phyloP scores from a whole-genome alignment of 2,888 invertebrate genomes.

The Colletes collaris region DNA sequence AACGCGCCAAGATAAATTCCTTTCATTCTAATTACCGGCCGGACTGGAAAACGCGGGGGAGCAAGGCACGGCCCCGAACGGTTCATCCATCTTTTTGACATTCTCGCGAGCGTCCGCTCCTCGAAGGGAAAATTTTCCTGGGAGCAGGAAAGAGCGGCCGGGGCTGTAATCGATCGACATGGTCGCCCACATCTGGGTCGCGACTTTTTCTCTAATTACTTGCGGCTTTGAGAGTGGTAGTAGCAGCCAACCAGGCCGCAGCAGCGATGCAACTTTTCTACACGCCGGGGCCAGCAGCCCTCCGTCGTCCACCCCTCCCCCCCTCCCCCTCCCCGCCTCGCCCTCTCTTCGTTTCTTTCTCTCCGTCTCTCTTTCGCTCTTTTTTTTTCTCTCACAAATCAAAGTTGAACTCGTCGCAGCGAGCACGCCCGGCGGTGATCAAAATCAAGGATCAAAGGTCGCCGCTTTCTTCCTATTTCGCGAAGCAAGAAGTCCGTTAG shows the following conservation, averaged over 20 bases:
- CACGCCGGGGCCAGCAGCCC: conserved; percentile 14
- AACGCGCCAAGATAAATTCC: conserved; percentile 10
- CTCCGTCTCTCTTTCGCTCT: neutral
- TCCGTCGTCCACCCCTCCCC: neutral
- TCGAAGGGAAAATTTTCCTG: conserved; percentile 50
- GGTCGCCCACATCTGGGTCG: conserved; percentile 66
- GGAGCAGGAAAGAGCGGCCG: conserved; percentile 29
- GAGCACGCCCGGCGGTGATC: conserved; percentile 44
- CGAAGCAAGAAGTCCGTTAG: conserved; percentile 56
- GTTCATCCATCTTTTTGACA: conserved; percentile 61
- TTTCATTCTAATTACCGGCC: conserved; percentile 43
- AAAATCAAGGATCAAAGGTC: conserved; percentile 64
- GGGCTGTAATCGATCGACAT: conserved; percentile 66
- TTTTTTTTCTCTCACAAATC: conserved; percentile 27
- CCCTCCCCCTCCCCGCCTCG: too few relatives aligned
- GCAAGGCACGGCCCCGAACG: conserved; percentile 10
- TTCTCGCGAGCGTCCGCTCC: conserved; percentile 28
- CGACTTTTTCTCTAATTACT: conserved; percentile 72
- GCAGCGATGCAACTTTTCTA: conserved; percentile 59
- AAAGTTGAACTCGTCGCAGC: conserved; percentile 47
- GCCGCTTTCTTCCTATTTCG: conserved; percentile 43
- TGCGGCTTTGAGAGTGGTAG: conserved; percentile 54
- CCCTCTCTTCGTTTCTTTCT: neutral
- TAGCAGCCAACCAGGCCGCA: conserved; percentile 48
- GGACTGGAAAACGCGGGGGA: neutral